Conservation (phyloP, 64 coral and sea anemone genomes). For the Montipora cactus region DNA sequence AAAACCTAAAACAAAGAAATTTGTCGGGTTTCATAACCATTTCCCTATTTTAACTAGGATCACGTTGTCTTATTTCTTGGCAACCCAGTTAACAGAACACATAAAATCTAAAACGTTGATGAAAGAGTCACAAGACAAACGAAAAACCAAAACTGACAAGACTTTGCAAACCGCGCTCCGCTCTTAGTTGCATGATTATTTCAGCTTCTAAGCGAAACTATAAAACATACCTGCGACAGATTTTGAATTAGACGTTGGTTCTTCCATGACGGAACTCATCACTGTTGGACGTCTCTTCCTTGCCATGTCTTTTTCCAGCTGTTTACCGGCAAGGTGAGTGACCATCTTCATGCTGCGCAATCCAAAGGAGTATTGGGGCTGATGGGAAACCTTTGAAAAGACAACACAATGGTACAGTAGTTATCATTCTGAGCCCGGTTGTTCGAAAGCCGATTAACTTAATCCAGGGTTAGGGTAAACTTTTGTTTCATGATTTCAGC, state of each 20-base stretch:
- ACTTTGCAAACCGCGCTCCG: not conserved
- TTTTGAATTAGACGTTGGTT: not conserved
- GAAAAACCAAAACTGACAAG: too few relatives aligned
- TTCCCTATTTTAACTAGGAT: too few relatives aligned
- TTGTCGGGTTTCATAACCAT: too few relatives aligned
- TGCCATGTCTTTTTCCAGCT: slow-evolving; percentile 60
- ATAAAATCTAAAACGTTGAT: too few relatives aligned
- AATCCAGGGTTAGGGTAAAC: too few relatives aligned
- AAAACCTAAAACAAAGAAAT: too few relatives aligned
- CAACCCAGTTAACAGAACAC: too few relatives aligned
- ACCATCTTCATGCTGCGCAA: slow-evolving; percentile 81
- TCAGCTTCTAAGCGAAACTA: not conserved
- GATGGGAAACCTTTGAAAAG: slow-evolving; percentile 15
- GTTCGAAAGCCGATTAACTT: too few relatives aligned
- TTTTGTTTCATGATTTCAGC: too few relatives aligned
- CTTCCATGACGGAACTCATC: slow-evolving; percentile 1
- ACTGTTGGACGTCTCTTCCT: slow-evolving; percentile 4
- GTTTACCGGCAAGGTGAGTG: slow-evolving; percentile 62
- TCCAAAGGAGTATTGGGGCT: slow-evolving; percentile 79
- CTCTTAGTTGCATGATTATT: not conserved
- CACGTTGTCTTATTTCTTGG: too few relatives aligned
- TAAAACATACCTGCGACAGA: slow-evolving; percentile 41
- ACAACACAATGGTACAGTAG: not conserved
- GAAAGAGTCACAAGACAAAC: too few relatives aligned
- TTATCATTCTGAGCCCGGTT: too few relatives aligned